Evolutionary conservation across 2,113 vertebrate species (phyloP).

Genomic region (Geococcyx californianus): DNA sequence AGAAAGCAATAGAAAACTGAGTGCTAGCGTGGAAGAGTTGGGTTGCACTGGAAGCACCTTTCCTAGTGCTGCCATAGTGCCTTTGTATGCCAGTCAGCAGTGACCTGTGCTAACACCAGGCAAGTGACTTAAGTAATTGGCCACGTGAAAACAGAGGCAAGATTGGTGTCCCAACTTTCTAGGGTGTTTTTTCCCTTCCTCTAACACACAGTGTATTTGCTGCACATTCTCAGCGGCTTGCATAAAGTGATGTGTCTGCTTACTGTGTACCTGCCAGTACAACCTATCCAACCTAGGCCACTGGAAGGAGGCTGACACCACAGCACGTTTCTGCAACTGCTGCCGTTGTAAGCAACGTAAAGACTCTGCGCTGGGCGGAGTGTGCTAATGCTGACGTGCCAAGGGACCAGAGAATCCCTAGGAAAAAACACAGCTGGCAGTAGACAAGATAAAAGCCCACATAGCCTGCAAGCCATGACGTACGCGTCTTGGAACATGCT

Average conservation of each 20-base stretch:
- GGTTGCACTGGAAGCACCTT: not conserved
- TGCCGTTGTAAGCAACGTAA: fast-evolving
- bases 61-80: not conserved
- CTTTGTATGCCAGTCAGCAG: not conserved
- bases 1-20: not conserved
- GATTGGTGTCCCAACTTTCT: not conserved
- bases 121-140: not conserved
- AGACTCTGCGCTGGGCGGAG: not conserved
- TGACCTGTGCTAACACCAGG: not conserved
- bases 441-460: not conserved
- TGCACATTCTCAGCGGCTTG: not conserved
- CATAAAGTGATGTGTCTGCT: not conserved
- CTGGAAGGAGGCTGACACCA: not conserved
- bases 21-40: not conserved
- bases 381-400: not conserved
- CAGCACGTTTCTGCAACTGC: not conserved
- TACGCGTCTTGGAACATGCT: not conserved
- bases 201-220: fast-evolving
- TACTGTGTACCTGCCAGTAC: not conserved
- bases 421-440: not conserved
- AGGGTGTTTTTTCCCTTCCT: not conserved
- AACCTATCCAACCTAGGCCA: not conserved
- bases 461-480: not conserved
- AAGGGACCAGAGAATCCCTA: not conserved
- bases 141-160: not conserved